Conservation (phyloP, 2,888 invertebrate genomes). For the Sphaerophoria taeniata region DNA sequence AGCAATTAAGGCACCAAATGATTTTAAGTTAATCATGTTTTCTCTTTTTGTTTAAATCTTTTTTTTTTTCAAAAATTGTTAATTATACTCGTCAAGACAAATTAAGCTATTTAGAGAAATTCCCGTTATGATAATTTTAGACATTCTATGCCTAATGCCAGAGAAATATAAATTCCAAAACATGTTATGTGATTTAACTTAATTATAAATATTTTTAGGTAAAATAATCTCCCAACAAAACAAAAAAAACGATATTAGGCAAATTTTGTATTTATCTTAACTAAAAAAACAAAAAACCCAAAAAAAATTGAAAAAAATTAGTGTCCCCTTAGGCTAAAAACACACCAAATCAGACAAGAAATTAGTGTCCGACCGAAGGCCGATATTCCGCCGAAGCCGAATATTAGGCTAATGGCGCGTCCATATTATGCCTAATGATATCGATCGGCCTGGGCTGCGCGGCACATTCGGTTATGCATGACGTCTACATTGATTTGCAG, state of each 20-base stretch:
- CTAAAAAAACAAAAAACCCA: conserved; percentile 37
- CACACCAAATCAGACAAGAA: too few relatives aligned
- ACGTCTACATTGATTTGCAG: too few relatives aligned
- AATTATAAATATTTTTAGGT: conserved; percentile 60
- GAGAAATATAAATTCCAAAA: conserved; percentile 64
- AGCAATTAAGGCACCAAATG: conserved; percentile 59
- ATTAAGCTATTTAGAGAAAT: conserved; percentile 49
- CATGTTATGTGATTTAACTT: conserved; percentile 71
- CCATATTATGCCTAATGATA: too few relatives aligned
- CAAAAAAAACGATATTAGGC: conserved; percentile 37
- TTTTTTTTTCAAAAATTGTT: conserved; percentile 16
- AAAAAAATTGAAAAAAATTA: not conserved
- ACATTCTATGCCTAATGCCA: conserved; percentile 49
- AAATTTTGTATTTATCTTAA: conserved; percentile 70
- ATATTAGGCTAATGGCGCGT: too few relatives aligned
- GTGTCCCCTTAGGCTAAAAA: too few relatives aligned
- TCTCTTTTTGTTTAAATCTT: not conserved
- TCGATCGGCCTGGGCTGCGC: too few relatives aligned
- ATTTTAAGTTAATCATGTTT: not conserved
- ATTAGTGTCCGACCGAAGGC: too few relatives aligned
- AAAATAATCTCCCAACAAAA: conserved; percentile 32
- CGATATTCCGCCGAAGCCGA: too few relatives aligned
- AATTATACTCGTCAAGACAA: conserved; percentile 29
- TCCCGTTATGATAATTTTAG: conserved; percentile 38
- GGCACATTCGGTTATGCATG: too few relatives aligned